phyloP scores from a whole-genome alignment of 2,888 invertebrate genomes.

The Trisateles emortualis region DNA sequence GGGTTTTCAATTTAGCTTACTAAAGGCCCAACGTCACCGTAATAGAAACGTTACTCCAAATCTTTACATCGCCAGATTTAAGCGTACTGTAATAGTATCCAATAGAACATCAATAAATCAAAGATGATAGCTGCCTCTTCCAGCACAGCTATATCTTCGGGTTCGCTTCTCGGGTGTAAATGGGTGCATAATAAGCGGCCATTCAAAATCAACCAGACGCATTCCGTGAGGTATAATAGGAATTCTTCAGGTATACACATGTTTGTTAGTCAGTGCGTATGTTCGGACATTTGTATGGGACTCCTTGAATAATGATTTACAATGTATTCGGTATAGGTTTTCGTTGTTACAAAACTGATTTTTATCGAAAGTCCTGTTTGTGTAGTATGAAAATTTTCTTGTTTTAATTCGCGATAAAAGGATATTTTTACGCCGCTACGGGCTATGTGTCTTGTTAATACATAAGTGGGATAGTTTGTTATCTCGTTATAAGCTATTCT shows the following conservation, averaged over 20 bases:
- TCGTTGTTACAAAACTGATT: constrained; percentile 47
- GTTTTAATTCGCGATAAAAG: constrained; percentile 8
- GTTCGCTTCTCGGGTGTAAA: constrained; percentile 76
- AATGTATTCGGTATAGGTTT: constrained; percentile 62
- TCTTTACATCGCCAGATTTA: too few species aligned
- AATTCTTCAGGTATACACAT: constrained; percentile 78
- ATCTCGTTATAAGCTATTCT: constrained; percentile 34
- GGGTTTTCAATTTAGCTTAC: too few species aligned
- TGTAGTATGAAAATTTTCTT: constrained; percentile 37
- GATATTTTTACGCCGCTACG: not conserved
- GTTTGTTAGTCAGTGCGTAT: constrained; percentile 71
- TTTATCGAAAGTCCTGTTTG: constrained; percentile 41
- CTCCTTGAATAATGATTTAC: constrained; percentile 82
- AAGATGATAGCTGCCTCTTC: constrained; percentile 12
- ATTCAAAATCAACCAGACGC: constrained; percentile 83
- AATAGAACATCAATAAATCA: too few species aligned
- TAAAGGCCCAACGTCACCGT: too few species aligned
- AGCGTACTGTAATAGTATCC: too few species aligned
- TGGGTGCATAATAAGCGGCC: constrained; percentile 86
- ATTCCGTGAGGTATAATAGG: constrained; percentile 82
- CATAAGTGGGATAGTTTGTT: not conserved
- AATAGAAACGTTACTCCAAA: too few species aligned
- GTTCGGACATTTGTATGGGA: constrained; percentile 81
- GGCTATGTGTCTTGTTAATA: not conserved
- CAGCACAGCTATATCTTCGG: constrained; percentile 29